Base-by-base conservation (phyloP, 2,797 vertebrate species). In the Pangasius macronema region DNA sequence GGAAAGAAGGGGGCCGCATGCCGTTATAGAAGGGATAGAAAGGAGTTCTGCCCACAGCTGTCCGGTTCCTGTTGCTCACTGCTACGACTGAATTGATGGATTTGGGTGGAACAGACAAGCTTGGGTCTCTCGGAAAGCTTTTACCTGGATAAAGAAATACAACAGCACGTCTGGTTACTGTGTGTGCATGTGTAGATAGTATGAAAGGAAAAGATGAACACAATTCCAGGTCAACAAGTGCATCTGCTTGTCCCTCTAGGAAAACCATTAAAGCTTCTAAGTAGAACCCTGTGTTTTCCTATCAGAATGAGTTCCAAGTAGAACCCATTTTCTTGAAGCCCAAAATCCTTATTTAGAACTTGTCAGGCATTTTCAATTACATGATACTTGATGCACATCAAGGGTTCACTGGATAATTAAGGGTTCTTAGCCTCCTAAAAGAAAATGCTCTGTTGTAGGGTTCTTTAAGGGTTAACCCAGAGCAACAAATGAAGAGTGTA, bases 131-230 rank as follows among this genome's bases (percentile, higher is more conserved):
- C 84, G 87, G 90, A 89, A 85, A 91, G 89, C 83, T 89, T 91
- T 89, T 91, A 93, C 94, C 95, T 96, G 92, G 88, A 92, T 93
- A 86, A 94, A 61, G 73, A 95, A 91, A 93, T 90, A 95, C 90
- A 95, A 91, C 80, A 88, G 91, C 61, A 92, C 61, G 68, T 89
- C 85, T 80, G 36, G 87, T 89, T 87, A 91, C 65, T 81, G 24
- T 24, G 24, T 53, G 20, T 72, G 70, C 24, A 39, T 46, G 70
- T 75, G 63, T 67, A 14, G 33, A 49, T 55, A 81, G 79, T 27
- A 42, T 24, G 22, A 61, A 77, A 53, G 49, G 49, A 53, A 61
- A 65, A 65, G 7, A 42, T 46, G 6, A 65, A 30, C 42, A 65
- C 30, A 82, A 20, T 82, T 20, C 39, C 59, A 82, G 27, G 24